Evolutionary conservation across 2,797 vertebrate genomes (phyloP).

Genomic region (Geotrypetes seraphini): DNA sequence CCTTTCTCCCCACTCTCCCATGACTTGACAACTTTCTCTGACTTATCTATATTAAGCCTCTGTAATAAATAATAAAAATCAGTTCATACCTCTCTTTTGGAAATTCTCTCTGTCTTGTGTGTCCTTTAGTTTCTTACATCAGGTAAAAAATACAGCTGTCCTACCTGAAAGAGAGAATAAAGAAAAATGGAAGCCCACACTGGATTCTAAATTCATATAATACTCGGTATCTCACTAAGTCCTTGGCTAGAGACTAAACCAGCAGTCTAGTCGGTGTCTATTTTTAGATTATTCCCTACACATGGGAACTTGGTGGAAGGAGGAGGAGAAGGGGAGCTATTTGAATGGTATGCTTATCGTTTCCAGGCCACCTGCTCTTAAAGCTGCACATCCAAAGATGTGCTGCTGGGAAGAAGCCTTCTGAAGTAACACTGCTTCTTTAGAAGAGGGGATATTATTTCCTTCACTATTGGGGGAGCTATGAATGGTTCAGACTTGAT

Average conservation of each 20-base stretch:
- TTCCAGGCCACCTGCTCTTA: conserved; percentile 21
- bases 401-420: too few relatives aligned
- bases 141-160: too few relatives aligned
- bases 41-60: too few relatives aligned
- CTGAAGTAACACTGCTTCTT: too few relatives aligned
- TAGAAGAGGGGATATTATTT: too few relatives aligned
- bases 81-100: not conserved
- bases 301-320: not conserved
- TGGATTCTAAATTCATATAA: not conserved
- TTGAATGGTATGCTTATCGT: conserved; percentile 10
- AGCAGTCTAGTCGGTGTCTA: not conserved
- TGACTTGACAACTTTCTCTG: too few relatives aligned
- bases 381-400: too few relatives aligned
- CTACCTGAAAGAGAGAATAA: not conserved
- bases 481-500: too few relatives aligned
- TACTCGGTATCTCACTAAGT: not conserved
- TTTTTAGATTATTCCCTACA: conserved; percentile 25
- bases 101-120: not conserved
- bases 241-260: too few relatives aligned
- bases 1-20: too few relatives aligned
- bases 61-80: too few relatives aligned
- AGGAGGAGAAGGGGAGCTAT: conserved; percentile 8
- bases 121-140: not conserved
- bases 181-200: not conserved
- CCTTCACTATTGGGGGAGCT: too few relatives aligned